Conservation (phyloP, 2,113 vertebrate genomes). For the Corvus hawaiiensis region DNA sequence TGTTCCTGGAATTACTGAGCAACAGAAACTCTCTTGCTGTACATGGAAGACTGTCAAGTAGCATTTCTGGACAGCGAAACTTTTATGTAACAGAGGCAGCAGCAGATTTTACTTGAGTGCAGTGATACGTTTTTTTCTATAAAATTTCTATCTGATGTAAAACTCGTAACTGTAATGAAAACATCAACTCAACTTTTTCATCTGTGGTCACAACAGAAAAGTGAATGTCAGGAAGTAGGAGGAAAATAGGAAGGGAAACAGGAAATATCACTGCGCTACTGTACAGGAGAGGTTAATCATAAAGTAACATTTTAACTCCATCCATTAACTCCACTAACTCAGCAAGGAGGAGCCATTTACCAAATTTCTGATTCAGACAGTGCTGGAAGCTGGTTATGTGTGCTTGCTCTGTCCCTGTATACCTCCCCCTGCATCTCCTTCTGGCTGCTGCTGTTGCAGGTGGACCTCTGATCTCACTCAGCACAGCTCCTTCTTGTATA, state of each 20-base stretch:
- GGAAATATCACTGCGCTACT: neutral
- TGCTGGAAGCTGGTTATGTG: neutral
- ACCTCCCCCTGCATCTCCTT: neutral
- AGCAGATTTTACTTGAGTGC: neutral
- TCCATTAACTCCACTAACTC: neutral
- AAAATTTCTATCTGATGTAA: neutral
- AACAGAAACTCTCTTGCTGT: neutral
- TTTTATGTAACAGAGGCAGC: neutral
- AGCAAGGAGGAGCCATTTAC: neutral
- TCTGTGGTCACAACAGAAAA: neutral
- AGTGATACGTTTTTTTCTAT: fast-evolving
- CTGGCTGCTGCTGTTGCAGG: neutral
- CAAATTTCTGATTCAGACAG: neutral
- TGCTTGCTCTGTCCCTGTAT: neutral
- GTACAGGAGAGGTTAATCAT: neutral
- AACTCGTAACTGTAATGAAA: neutral
- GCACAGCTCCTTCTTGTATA: neutral
- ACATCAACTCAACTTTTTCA: neutral
- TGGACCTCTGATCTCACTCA: neutral
- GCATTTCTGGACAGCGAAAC: neutral
- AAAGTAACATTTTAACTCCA: neutral
- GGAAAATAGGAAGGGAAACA: neutral
- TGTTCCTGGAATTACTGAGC: neutral
- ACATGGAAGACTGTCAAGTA: neutral
- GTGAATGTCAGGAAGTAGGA: neutral